These are phyloP conservation scores for Epizoanthus scotinus DNA, from an alignment of 92 coral and sea anemone genomes.

Conservation along the genomic window DNA sequence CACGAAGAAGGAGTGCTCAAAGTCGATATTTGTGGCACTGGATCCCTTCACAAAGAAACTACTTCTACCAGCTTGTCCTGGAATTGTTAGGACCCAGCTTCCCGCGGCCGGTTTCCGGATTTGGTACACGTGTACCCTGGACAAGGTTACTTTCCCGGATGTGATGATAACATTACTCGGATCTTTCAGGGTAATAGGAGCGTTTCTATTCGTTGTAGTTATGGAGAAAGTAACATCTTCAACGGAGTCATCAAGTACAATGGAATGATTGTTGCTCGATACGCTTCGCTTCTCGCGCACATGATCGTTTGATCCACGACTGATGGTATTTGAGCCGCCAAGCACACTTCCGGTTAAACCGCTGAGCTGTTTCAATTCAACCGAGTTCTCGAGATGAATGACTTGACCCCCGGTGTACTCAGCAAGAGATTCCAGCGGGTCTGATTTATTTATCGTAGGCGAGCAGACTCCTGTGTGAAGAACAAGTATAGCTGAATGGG, in stretches of 20 bases:
- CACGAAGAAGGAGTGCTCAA: slow-evolving; percentile 63
- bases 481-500: too few relatives aligned
- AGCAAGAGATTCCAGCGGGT: slow-evolving; percentile 68
- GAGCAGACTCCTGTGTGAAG: not conserved
- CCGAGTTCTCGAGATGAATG: slow-evolving; percentile 40
- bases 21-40: too few relatives aligned
- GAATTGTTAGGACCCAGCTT: slow-evolving; percentile 74
- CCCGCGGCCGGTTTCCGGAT: too few relatives aligned
- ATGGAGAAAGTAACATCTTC: too few relatives aligned
- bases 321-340: too few relatives aligned
- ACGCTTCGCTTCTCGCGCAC: slow-evolving; percentile 66
- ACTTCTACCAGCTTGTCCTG: too few relatives aligned
- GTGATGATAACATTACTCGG: too few relatives aligned
- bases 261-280: slow-evolving; percentile 29
- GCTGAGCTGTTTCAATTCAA: slow-evolving; percentile 68
- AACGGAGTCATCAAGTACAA: slow-evolving; percentile 82
- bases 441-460: not conserved
- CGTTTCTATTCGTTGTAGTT: too few relatives aligned
- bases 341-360: too few relatives aligned
- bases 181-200: slow-evolving; percentile 36
- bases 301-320: slow-evolving; percentile 56
- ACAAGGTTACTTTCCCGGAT: too few relatives aligned
- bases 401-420: slow-evolving; percentile 78
- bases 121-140: too few relatives aligned
- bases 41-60: too few relatives aligned